phyloP scores from a whole-genome alignment of 2,888 invertebrate genomes.

The Trichogramma evanescens region DNA sequence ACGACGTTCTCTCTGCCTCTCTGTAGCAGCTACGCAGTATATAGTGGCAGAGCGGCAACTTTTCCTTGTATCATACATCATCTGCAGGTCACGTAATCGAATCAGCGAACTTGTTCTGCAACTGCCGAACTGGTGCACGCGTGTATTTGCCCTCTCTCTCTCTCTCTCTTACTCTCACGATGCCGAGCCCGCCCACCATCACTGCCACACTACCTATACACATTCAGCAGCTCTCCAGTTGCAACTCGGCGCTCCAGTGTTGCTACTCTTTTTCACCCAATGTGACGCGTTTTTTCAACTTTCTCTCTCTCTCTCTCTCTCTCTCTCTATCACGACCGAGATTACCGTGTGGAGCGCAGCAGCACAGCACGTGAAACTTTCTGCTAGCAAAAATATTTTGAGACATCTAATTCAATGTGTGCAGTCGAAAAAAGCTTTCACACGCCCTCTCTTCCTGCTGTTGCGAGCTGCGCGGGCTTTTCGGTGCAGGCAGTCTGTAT shows the following conservation, averaged over 20 bases:
- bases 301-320: too few relatives aligned
- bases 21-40: too few relatives aligned
- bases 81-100: constrained; percentile 24
- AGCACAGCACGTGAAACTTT: neutral
- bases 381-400: constrained; percentile 6
- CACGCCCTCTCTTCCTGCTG: neutral
- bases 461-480: neutral
- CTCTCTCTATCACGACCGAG: too few relatives aligned
- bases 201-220: too few relatives aligned
- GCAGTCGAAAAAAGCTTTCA: too few relatives aligned
- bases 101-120: constrained; percentile 22
- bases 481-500: neutral
- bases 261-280: too few relatives aligned
- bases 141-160: neutral
- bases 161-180: too few relatives aligned
- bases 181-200: too few relatives aligned
- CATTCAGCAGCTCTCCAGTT: too few relatives aligned
- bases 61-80: constrained; percentile 19
- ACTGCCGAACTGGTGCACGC: neutral
- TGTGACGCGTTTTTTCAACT: too few relatives aligned
- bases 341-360: too few relatives aligned
- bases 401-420: constrained; percentile 10
- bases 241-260: too few relatives aligned
- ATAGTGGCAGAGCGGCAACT: neutral
- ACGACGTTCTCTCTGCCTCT: constrained; percentile 18